Percentiles rank a stretch among this genome's conserved stretches.
Evolutionary conservation across 2,797 vertebrate species (phyloP).

Genomic region (Enteromius unitaeniatus): DNA sequence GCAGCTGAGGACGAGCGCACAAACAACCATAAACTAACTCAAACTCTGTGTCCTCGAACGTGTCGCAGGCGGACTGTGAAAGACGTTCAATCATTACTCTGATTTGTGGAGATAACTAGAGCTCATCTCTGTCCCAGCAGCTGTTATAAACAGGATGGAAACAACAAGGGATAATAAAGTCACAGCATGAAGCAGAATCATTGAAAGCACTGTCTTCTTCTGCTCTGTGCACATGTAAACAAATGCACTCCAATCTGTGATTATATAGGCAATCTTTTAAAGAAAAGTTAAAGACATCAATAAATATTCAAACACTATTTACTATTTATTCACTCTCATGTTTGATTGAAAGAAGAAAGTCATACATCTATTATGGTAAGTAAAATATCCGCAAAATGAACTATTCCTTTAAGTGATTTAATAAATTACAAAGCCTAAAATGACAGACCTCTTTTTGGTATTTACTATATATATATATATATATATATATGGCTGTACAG

Average conservation of each 20-base stretch:
- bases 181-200: constrained; percentile 6
- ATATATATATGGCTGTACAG: neutral
- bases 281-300: neutral
- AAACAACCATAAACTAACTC: constrained; percentile 37
- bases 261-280: neutral
- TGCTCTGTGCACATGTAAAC: neutral
- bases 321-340: neutral
- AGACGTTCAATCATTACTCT: constrained; percentile 40
- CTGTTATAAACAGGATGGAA: constrained; percentile 8
- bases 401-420: too few relatives aligned
- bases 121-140: constrained; percentile 31
- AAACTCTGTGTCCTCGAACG: constrained; percentile 2
- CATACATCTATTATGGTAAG: too few relatives aligned
- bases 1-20: constrained; percentile 11
- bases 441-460: neutral
- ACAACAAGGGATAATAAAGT: constrained; percentile 19
- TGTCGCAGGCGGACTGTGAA: constrained; percentile 39
- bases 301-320: neutral
- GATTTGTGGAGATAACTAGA: constrained; percentile 37
- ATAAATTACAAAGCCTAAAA: neutral
- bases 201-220: constrained; percentile 12
- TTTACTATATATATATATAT: neutral
- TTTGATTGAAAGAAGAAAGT: too few relatives aligned
- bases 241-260: neutral
- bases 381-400: too few relatives aligned